phyloP scores from a whole-genome alignment of 2,888 invertebrate species.

The Andrena chrysosceles region DNA sequence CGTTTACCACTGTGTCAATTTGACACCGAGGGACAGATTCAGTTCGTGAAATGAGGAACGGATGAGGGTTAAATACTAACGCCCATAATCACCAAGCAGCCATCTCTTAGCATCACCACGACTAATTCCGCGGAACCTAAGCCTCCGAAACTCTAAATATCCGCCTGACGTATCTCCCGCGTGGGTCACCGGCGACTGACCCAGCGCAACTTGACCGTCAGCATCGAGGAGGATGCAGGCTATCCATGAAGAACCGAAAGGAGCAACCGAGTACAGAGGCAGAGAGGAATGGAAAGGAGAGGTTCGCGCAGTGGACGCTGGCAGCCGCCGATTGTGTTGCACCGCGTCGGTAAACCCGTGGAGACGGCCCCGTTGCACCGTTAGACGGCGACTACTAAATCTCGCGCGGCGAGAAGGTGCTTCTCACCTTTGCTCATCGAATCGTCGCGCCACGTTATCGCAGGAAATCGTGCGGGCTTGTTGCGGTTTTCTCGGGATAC shows the following conservation, averaged over 20 bases:
- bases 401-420: background rate
- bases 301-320: background rate
- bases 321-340: conserved; percentile 47
- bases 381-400: conserved; percentile 60
- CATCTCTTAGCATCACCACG: no score
- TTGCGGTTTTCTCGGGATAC: conserved; percentile 50
- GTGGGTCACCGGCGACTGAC: background rate
- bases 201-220: background rate
- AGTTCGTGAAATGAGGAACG: no score
- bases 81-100: no score
- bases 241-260: conserved; percentile 16
- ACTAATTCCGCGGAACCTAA: no score
- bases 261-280: background rate
- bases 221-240: background rate
- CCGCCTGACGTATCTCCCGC: background rate
- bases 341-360: conserved; percentile 35
- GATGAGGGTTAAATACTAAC: no score
- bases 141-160: no score
- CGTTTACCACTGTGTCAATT: no score
- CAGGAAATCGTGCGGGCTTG: conserved; percentile 43
- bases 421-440: conserved; percentile 48
- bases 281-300: conserved; percentile 36
- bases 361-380: conserved; percentile 53
- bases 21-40: no score
- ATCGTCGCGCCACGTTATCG: conserved; percentile 36